A percentile compares a stretch with the other conserved stretches of the same genome.
These are phyloP conservation scores for Myotis davidii DNA, from an alignment of 2,113 vertebrate genomes.

Conservation along the genomic window DNA sequence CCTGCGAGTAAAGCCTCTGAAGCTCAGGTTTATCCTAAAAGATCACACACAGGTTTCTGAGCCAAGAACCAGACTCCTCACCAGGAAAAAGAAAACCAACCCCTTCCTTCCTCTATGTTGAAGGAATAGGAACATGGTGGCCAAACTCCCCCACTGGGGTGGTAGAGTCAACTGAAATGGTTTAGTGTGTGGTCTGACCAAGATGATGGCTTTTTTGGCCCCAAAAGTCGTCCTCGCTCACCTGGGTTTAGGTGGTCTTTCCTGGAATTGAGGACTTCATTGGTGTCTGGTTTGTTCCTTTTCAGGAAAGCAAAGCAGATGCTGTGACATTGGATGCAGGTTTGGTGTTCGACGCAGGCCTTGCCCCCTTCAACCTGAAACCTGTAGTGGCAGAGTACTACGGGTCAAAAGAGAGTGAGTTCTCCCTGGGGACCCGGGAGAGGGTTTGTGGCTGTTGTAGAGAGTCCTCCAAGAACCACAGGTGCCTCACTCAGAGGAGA, in stretches of 20 bases:
- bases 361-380: conserved; percentile 86
- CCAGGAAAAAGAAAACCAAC: neutral
- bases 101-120: neutral
- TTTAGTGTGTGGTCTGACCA: neutral
- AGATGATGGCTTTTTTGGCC: neutral
- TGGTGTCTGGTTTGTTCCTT: neutral
- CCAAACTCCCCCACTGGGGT: neutral
- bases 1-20: neutral
- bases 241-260: neutral
- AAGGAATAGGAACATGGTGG: neutral
- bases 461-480: neutral
- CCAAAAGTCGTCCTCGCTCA: neutral
- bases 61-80: neutral
- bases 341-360: conserved; percentile 87
- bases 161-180: neutral
- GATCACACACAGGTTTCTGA: neutral
- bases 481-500: neutral
- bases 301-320: conserved; percentile 88
- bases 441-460: no score
- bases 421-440: neutral
- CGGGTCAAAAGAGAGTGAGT: conserved; percentile 75
- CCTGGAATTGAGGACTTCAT: neutral
- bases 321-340: conserved; percentile 91
- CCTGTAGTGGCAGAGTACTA: conserved; percentile 91
- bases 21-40: neutral